Conservation (phyloP, 2,113 vertebrate species). For the Tychaedon coryphoeus region DNA sequence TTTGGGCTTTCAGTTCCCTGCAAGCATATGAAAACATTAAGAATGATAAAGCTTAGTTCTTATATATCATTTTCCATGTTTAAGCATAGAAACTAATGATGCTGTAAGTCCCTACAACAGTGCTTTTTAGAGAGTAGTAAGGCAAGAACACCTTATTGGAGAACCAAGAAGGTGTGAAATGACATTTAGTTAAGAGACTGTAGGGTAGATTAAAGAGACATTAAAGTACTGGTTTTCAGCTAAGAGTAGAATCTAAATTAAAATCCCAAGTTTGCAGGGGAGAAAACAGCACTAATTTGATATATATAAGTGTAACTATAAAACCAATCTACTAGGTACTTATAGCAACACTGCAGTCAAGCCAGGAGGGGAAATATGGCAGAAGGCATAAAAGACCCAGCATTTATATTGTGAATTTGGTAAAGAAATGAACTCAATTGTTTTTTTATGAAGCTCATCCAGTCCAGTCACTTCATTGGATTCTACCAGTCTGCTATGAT, state of each 20-base stretch:
- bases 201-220: slow-evolving; percentile 50
- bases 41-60: slow-evolving; percentile 55
- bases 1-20: slow-evolving; percentile 21
- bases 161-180: slow-evolving; percentile 61
- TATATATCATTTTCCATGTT: slow-evolving; percentile 57
- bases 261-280: neutral
- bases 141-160: slow-evolving; percentile 53
- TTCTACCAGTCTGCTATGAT: neutral
- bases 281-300: slow-evolving; percentile 36
- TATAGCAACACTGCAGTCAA: neutral
- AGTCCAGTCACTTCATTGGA: neutral
- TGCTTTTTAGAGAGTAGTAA: slow-evolving; percentile 47
- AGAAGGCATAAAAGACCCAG: neutral
- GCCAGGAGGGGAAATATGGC: neutral
- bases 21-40: slow-evolving; percentile 56
- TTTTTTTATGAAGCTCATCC: neutral
- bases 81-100: slow-evolving; percentile 64
- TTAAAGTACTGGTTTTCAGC: slow-evolving; percentile 43
- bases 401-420: neutral
- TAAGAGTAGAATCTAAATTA: slow-evolving; percentile 35
- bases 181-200: slow-evolving; percentile 54
- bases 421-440: neutral
- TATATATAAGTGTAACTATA: slow-evolving; percentile 2
- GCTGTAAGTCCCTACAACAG: slow-evolving; percentile 45
- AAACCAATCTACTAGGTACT: neutral